A percentile compares a stretch with the other conserved stretches of the same genome.
Conservation (phyloP, 2,888 invertebrate species). For the Drosophila kanekoi region DNA sequence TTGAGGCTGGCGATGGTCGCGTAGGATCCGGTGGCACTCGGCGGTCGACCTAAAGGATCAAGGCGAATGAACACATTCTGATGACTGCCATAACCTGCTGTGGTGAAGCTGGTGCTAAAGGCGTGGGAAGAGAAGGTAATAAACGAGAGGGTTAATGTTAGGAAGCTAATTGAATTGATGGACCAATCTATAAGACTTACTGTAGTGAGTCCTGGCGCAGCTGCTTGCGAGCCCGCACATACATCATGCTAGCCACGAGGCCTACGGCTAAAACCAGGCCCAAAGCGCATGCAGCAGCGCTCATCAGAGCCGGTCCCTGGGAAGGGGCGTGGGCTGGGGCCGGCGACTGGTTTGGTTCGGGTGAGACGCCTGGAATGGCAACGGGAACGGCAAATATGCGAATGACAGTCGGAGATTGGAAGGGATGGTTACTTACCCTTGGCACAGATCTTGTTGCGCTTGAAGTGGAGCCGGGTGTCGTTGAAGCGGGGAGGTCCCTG, state of each 20-base stretch:
- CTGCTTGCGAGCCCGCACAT: conserved; percentile 84
- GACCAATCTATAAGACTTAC: conserved; percentile 71
- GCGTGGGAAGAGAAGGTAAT: neutral
- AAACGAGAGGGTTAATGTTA: conserved; percentile 5
- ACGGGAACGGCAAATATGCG: conserved; percentile 1
- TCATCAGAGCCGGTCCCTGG: conserved; percentile 90
- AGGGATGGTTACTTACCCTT: conserved; percentile 87
- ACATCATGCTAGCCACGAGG: conserved; percentile 84
- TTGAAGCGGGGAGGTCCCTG: conserved; percentile 90
- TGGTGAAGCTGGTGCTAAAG: conserved; percentile 90
- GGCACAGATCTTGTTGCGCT: conserved; percentile 94
- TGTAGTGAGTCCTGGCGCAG: conserved; percentile 83
- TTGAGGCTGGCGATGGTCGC: conserved; percentile 94
- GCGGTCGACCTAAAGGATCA: conserved; percentile 90
- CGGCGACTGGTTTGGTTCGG: conserved; percentile 90
- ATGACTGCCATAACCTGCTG: conserved; percentile 91
- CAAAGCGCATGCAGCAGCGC: conserved; percentile 92
- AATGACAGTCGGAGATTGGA: neutral
- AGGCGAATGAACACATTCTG: conserved; percentile 91
- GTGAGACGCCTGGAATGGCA: conserved; percentile 84
- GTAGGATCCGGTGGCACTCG: conserved; percentile 91
- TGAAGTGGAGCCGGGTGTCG: conserved; percentile 91
- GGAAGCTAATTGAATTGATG: conserved; percentile 45
- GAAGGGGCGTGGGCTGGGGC: conserved; percentile 88
- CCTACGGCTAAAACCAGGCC: conserved; percentile 84